Evolutionary conservation across 2,113 vertebrate species (phyloP), one percentile per base, ranked within the genome.

Genomic region (Dicerorhinus sumatrensis): DNA sequence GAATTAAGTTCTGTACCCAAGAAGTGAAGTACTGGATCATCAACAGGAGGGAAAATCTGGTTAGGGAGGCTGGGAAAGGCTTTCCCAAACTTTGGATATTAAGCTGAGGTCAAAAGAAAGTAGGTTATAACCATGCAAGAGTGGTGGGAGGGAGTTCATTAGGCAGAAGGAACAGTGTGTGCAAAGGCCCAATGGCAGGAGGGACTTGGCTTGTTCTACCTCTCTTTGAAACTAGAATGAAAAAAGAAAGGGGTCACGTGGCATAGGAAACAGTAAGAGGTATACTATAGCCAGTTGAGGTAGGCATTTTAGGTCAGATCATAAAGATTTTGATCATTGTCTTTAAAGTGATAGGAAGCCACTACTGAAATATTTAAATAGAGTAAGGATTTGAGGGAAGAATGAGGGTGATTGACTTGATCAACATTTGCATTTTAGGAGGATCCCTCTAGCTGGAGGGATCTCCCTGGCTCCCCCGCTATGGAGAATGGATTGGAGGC

Each of bases 281-380:
- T 63, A n/a, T 25, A 73, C 18, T 21, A 39, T 5, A 46, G 36
- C 6, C 8, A 60, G 51, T 5, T 94, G 46, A 77, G 39, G 12
- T 51, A 31, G n/a, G 16, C 9, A 33, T 46, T 97, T 80, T 39
- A 89, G 86, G 73, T 67, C 25, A 42, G 2, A 18, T 85, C 12
- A 51, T 95, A 82, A 93, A 89, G 72, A 86, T 89, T 92, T 88
- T 62, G 25, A 85, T 95, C 25, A 20, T 73, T 51, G 39, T 76
- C 87, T 51, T 76, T 48, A 48, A 48, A 89, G n/a, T 48, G 80
- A 51, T 70, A 56, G 69, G 39, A 96, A 96, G 33, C 14, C 33
- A 76, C 42, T 46, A n/a, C 56, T 67, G 23, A 91, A 93, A 80
- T 75, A 93, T 91, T 95, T 91, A 89, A 89, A 72, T 69, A 46